These are phyloP conservation scores for Heterocephalus glaber DNA, from an alignment of 2,113 vertebrate genomes.

Conservation along the genomic window DNA sequence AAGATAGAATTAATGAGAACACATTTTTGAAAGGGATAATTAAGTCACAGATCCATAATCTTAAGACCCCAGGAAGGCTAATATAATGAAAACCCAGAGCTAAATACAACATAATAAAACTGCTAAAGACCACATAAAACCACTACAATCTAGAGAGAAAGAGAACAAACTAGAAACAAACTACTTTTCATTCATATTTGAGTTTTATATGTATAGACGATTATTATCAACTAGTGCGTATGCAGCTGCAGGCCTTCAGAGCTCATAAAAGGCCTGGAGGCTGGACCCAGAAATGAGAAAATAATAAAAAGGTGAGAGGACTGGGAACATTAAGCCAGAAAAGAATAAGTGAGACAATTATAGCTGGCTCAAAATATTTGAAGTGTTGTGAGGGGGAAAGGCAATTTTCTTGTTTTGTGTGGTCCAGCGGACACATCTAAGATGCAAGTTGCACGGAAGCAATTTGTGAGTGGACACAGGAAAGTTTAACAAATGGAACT, in stretches of 20 bases:
- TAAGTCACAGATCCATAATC: neutral
- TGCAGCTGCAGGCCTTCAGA: neutral
- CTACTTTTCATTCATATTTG: conserved; percentile 21
- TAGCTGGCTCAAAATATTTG: conserved; percentile 28
- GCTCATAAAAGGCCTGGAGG: neutral
- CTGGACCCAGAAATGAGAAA: neutral
- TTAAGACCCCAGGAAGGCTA: neutral
- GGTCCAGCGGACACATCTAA: neutral
- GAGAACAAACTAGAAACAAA: neutral
- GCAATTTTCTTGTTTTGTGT: conserved; percentile 39
- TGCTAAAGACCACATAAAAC: neutral
- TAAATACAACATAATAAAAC: neutral
- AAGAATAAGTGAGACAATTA: conserved; percentile 7
- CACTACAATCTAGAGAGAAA: neutral
- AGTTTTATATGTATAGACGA: neutral
- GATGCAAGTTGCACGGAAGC: neutral
- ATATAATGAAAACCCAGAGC: neutral
- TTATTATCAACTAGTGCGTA: neutral
- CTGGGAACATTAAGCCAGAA: neutral
- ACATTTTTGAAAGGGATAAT: neutral
- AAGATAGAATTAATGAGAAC: neutral
- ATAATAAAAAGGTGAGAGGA: neutral
- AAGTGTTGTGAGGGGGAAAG: conserved; percentile 11
- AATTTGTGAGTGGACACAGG: conserved; percentile 28
- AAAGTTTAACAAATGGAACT: conserved; percentile 34